These are phyloP conservation scores for Takifugu flavidus DNA, from an alignment of 2,113 vertebrate genomes.

Conservation along the genomic window DNA sequence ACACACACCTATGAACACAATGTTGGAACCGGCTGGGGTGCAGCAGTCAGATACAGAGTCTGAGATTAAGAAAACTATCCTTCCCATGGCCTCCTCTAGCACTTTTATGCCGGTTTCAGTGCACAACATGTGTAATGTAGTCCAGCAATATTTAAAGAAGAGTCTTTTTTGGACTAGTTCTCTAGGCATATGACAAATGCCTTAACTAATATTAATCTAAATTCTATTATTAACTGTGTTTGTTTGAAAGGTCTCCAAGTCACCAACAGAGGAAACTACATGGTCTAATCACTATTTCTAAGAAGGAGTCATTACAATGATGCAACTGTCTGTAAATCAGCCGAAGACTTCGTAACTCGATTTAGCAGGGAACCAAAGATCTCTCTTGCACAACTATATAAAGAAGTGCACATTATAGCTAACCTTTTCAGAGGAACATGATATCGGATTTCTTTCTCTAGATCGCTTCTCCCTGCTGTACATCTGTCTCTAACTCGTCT, in stretches of 20 bases:
- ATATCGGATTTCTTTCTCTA: conserved; percentile 66
- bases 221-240: conserved; percentile 32
- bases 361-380: conserved; percentile 51
- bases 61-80: conserved; percentile 29
- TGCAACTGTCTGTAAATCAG: conserved; percentile 68
- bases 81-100: conserved; percentile 19
- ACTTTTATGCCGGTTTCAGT: too few relatives aligned
- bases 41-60: conserved; percentile 26
- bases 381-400: conserved; percentile 67
- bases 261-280: conserved; percentile 18
- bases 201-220: conserved; percentile 5
- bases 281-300: conserved; percentile 22
- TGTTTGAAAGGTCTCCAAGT: conserved; percentile 36
- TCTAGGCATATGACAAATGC: conserved; percentile 6
- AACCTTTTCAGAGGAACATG: conserved; percentile 68
- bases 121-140: too few relatives aligned
- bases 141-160: too few relatives aligned
- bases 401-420: conserved; percentile 69
- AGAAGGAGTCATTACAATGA: conserved; percentile 58
- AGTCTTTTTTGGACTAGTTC: conserved; percentile 1
- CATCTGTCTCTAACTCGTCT: conserved; percentile 70
- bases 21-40: not conserved
- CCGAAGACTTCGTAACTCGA: conserved; percentile 28
- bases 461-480: conserved; percentile 57
- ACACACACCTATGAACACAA: conserved; percentile 21